A percentile compares a stretch with the other conserved stretches of the same genome.
Conservation (phyloP, 2,797 vertebrate genomes). For the Arremon brunneinucha region DNA sequence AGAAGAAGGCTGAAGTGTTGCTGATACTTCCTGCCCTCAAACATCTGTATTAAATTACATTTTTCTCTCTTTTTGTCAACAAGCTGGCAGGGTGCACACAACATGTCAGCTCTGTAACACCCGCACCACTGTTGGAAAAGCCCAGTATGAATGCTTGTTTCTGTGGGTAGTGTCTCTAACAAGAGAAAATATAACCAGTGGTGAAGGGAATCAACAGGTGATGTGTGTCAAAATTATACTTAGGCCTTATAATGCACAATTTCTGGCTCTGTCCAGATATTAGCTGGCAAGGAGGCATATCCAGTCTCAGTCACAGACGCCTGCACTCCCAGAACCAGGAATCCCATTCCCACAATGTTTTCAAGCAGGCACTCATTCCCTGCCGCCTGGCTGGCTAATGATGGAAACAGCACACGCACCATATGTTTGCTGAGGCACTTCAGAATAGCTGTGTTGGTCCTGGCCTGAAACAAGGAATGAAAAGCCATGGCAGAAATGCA, state of each 20-base stretch:
- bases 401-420: conserved; percentile 13
- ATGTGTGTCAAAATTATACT: background rate
- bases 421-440: background rate
- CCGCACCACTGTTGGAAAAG: background rate
- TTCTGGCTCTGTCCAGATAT: background rate
- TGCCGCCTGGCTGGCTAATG: background rate
- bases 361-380: background rate
- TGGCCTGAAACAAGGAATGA: background rate
- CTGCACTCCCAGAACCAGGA: background rate
- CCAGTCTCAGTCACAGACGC: background rate
- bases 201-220: background rate
- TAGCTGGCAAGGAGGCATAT: background rate
- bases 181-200: background rate
- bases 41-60: conserved; percentile 37
- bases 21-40: conserved; percentile 47
- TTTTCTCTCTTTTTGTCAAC: conserved; percentile 35
- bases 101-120: background rate
- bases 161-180: background rate
- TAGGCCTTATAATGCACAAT: background rate
- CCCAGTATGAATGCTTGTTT: background rate
- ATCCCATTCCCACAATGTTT: background rate
- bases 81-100: background rate
- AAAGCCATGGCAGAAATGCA: background rate
- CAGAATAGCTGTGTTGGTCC: background rate
- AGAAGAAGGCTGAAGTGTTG: conserved; percentile 46